These are phyloP conservation scores for Brachynemurus nebulosus DNA, from an alignment of 2,888 invertebrate genomes.

Conservation along the genomic window DNA sequence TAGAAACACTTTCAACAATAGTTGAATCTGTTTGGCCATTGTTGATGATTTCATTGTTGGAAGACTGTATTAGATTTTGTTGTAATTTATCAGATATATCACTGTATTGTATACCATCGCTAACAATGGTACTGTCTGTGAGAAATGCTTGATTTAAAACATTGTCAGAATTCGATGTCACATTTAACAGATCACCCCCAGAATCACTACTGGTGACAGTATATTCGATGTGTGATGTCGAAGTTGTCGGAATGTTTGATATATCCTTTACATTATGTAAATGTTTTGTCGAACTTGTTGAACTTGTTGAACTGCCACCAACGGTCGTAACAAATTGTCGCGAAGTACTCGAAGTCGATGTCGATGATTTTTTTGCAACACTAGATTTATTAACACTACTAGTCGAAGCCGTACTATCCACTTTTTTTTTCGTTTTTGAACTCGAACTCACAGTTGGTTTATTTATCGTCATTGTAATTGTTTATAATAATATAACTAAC, in stretches of 20 bases:
- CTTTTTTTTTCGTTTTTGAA: constrained; percentile 24
- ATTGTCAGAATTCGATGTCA: not conserved
- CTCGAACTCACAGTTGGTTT: constrained; percentile 22
- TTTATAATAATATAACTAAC: no score
- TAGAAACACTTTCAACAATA: constrained; percentile 8
- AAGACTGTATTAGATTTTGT: not conserved
- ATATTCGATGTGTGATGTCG: not conserved
- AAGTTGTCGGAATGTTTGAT: not conserved
- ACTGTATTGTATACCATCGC: not conserved
- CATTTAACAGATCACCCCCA: no score
- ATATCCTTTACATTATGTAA: not conserved
- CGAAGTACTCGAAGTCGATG: not conserved
- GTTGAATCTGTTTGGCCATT: not conserved
- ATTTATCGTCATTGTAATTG: constrained; percentile 28
- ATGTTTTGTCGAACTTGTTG: not conserved
- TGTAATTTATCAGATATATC: not conserved
- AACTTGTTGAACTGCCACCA: not conserved
- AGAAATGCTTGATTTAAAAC: not conserved
- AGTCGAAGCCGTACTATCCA: constrained; percentile 15
- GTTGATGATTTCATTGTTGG: not conserved
- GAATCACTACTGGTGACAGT: not conserved
- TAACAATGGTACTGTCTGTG: not conserved
- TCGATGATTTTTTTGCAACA: not conserved
- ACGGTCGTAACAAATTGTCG: no score
- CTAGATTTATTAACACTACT: not conserved